phyloP scores from a whole-genome alignment of 2,113 vertebrate genomes.

The Deroptyus accipitrinus region DNA sequence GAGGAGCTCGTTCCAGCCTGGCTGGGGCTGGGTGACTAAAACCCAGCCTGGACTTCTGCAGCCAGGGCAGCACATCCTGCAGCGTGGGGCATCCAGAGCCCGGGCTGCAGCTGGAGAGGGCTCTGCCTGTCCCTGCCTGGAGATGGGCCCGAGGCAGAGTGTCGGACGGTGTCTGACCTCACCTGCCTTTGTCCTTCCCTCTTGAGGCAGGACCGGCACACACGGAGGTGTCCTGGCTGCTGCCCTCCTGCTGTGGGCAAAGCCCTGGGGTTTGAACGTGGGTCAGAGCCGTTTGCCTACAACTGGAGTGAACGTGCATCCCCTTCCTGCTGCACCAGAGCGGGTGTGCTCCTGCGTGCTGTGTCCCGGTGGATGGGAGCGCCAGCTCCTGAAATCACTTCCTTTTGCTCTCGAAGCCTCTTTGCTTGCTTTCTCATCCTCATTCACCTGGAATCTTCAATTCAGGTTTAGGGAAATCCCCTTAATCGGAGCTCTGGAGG shows the following conservation, averaged over 20 bases:
- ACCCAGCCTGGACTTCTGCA: neutral
- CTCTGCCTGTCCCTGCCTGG: neutral
- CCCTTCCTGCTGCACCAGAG: neutral
- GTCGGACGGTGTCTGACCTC: neutral
- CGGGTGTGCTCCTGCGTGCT: neutral
- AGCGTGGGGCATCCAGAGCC: neutral
- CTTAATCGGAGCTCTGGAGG: neutral
- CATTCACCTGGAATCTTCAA: neutral
- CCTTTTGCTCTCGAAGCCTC: neutral
- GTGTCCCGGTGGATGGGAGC: neutral
- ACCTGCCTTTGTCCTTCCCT: no score
- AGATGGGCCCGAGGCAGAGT: neutral
- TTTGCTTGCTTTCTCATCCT: neutral
- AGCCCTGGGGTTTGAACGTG: neutral
- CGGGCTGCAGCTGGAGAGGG: neutral
- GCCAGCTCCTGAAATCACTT: neutral
- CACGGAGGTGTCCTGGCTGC: neutral
- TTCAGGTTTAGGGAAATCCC: neutral
- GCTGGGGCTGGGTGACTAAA: neutral
- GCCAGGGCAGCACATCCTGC: neutral
- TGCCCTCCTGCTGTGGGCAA: neutral
- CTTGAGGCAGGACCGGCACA: neutral
- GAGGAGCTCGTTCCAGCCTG: neutral
- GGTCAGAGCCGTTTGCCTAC: neutral
- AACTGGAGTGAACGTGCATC: fast-evolving